Conservation (phyloP, 2,888 invertebrate genomes). For the Dendrolimus pini region DNA sequence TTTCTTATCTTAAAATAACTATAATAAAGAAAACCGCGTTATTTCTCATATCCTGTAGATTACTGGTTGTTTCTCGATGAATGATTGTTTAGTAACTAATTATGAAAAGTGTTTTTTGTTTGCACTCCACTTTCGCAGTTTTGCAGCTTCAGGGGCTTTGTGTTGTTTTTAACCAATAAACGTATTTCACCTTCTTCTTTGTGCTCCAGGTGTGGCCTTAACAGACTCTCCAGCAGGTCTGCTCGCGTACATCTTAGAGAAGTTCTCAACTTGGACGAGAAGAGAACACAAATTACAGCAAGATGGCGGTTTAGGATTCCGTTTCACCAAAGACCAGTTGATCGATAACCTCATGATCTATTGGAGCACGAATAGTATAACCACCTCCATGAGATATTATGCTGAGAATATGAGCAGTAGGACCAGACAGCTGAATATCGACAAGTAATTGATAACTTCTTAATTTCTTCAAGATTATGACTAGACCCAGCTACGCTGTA, state of each 20-base stretch:
- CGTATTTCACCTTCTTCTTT: too few relatives aligned
- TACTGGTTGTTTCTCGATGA: too few relatives aligned
- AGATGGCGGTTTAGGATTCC: conserved; percentile 3
- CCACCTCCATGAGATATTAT: conserved; percentile 4
- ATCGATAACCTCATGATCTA: conserved; percentile 11
- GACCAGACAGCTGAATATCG: not conserved
- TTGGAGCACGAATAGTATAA: conserved; percentile 6
- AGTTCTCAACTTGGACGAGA: conserved; percentile 1
- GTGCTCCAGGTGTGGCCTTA: conserved; percentile 4
- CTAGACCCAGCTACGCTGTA: too few relatives aligned
- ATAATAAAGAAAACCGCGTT: too few relatives aligned
- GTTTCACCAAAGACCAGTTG: conserved; percentile 2
- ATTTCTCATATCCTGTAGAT: too few relatives aligned
- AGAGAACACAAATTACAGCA: not conserved
- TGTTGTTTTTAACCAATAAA: too few relatives aligned
- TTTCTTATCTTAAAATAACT: too few relatives aligned
- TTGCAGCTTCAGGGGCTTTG: too few relatives aligned
- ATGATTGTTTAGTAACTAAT: too few relatives aligned
- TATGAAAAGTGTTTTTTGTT: too few relatives aligned
- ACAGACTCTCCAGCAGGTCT: conserved; percentile 7
- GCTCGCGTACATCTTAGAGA: conserved; percentile 4
- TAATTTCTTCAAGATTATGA: not conserved
- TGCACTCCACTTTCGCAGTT: too few relatives aligned
- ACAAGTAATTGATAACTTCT: not conserved
- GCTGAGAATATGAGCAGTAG: conserved; percentile 2